These are phyloP conservation scores for Epinotia bilunana DNA, from an alignment of 2,888 invertebrate species.

Conservation along the genomic window DNA sequence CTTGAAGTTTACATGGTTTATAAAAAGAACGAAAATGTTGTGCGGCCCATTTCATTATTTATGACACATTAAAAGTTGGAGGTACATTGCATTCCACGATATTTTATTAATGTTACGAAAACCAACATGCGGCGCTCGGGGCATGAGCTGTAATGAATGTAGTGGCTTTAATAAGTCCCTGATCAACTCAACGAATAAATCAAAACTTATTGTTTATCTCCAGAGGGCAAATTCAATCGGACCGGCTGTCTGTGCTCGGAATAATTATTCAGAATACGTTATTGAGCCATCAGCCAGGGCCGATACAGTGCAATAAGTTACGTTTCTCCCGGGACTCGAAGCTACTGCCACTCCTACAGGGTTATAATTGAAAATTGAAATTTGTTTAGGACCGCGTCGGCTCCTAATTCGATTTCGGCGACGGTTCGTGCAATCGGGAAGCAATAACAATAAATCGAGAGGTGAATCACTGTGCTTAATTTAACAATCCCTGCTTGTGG, in stretches of 20 bases:
- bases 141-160: constrained; percentile 29
- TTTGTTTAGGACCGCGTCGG: constrained; percentile 80
- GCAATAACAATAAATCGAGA: constrained; percentile 77
- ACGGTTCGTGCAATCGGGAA: constrained; percentile 69
- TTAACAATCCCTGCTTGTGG: constrained; percentile 57
- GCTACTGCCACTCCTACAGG: constrained; percentile 65
- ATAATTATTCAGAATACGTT: constrained; percentile 80
- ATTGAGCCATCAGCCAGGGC: constrained; percentile 65
- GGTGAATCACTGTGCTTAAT: constrained; percentile 64
- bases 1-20: neutral
- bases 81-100: constrained; percentile 7
- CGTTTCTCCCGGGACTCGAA: constrained; percentile 69
- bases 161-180: constrained; percentile 40
- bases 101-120: constrained; percentile 1
- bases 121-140: constrained; percentile 17
- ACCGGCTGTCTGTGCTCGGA: constrained; percentile 58
- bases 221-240: constrained; percentile 66
- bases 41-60: neutral
- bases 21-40: neutral
- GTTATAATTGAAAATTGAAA: constrained; percentile 83
- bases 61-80: neutral
- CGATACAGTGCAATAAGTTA: constrained; percentile 76
- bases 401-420: constrained; percentile 78
- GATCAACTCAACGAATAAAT: constrained; percentile 50
- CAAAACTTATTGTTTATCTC: constrained; percentile 62